Conservation (phyloP, 1,140 invertebrate species). For the Platorchestia sp. region DNA sequence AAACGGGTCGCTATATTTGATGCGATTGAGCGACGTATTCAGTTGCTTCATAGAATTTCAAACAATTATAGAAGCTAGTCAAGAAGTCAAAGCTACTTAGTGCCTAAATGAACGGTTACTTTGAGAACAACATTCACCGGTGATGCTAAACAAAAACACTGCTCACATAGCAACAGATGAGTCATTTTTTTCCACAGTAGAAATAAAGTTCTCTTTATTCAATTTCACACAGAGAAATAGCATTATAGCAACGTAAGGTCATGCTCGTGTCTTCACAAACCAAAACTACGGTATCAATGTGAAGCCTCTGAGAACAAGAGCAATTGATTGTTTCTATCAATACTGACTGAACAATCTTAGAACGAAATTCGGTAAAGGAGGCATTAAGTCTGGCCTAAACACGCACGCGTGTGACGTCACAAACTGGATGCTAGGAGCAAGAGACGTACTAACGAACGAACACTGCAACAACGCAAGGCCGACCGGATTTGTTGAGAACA, state of each 20-base stretch:
- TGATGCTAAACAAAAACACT: background rate
- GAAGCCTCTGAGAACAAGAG: background rate
- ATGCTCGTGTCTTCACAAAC: background rate
- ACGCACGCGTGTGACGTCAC: constrained; percentile 35
- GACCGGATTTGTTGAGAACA: constrained; percentile 18
- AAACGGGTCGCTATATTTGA: background rate
- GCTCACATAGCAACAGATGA: background rate
- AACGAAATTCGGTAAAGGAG: background rate
- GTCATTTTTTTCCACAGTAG: background rate
- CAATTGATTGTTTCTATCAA: background rate
- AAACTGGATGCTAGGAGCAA: constrained; percentile 30
- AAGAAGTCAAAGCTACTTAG: background rate
- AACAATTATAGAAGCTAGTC: background rate
- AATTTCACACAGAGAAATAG: background rate
- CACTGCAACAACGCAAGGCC: background rate
- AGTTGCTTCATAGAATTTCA: background rate
- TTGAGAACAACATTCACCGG: background rate
- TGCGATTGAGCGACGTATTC: background rate
- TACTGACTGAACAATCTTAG: background rate
- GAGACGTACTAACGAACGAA: background rate
- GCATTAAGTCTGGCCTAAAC: constrained; percentile 13
- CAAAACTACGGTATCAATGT: background rate
- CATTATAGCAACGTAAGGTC: background rate
- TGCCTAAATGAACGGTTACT: background rate
- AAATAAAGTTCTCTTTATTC: background rate